phyloP scores from a whole-genome alignment of 2,113 vertebrate species.

The Hydrolagus affinis region DNA sequence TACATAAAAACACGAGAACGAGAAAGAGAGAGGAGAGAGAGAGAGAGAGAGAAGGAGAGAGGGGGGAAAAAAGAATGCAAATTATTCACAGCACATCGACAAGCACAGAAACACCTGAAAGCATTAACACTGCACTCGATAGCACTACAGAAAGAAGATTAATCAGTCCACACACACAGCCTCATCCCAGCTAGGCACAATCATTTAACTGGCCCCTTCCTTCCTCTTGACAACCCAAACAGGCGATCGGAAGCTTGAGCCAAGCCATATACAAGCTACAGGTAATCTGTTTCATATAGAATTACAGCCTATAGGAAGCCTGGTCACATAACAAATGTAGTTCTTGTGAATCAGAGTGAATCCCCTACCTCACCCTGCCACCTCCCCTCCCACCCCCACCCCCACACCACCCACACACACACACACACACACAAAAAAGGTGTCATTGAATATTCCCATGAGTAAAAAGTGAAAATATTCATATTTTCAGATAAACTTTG shows the following conservation, averaged over 20 bases:
- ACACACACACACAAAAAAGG: too few relatives aligned
- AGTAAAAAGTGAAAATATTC: too few relatives aligned
- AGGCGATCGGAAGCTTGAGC: too few relatives aligned
- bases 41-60: too few relatives aligned
- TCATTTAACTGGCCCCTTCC: not conserved
- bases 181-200: not conserved
- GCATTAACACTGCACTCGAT: conserved; percentile 17
- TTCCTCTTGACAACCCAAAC: too few relatives aligned
- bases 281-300: too few relatives aligned
- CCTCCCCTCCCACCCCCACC: not conserved
- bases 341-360: too few relatives aligned
- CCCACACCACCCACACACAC: not conserved
- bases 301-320: not conserved
- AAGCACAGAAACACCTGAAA: conserved; percentile 14
- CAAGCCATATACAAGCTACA: too few relatives aligned
- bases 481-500: too few relatives aligned
- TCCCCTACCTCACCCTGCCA: too few relatives aligned
- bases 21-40: too few relatives aligned
- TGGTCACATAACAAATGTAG: not conserved
- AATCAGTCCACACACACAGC: not conserved
- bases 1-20: conserved; percentile 27
- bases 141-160: conserved; percentile 22
- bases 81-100: conserved; percentile 26
- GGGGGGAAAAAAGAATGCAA: not conserved
- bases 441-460: too few relatives aligned